These are phyloP conservation scores for Hypsopygia costalis DNA, from an alignment of 2,888 invertebrate genomes.

Conservation along the genomic window DNA sequence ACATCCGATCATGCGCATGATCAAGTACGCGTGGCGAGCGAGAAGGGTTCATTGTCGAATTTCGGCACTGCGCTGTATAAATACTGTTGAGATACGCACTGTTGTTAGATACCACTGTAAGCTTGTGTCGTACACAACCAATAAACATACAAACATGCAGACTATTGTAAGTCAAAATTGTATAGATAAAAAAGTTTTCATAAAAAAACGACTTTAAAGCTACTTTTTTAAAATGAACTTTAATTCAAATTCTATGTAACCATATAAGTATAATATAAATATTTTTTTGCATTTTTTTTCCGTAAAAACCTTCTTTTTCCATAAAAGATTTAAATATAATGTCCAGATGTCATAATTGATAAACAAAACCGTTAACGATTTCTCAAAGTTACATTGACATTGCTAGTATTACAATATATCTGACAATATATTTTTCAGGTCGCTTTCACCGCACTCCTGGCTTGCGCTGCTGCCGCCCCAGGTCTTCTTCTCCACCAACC, in stretches of 20 bases:
- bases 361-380: too few relatives aligned
- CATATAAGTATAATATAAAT: too few relatives aligned
- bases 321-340: too few relatives aligned
- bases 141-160: conserved; percentile 53
- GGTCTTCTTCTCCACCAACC: conserved; percentile 59
- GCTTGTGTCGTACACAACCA: conserved; percentile 33
- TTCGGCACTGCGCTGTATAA: conserved; percentile 54
- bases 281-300: too few relatives aligned
- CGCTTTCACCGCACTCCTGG: conserved; percentile 70
- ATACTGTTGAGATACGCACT: conserved; percentile 33
- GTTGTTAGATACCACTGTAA: conserved; percentile 57
- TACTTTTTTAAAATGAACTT: too few relatives aligned
- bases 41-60: conserved; percentile 49
- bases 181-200: conserved; percentile 1
- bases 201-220: neutral
- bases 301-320: too few relatives aligned
- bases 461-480: conserved; percentile 71
- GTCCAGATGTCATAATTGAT: too few relatives aligned
- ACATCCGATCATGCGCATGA: conserved; percentile 30
- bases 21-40: conserved; percentile 54
- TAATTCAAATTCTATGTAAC: too few relatives aligned
- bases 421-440: conserved; percentile 62
- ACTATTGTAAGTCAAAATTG: conserved; percentile 54
- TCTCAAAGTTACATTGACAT: too few relatives aligned
- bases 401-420: too few relatives aligned